Conservation (phyloP, 2,113 vertebrate genomes). For the Solea senegalensis region DNA sequence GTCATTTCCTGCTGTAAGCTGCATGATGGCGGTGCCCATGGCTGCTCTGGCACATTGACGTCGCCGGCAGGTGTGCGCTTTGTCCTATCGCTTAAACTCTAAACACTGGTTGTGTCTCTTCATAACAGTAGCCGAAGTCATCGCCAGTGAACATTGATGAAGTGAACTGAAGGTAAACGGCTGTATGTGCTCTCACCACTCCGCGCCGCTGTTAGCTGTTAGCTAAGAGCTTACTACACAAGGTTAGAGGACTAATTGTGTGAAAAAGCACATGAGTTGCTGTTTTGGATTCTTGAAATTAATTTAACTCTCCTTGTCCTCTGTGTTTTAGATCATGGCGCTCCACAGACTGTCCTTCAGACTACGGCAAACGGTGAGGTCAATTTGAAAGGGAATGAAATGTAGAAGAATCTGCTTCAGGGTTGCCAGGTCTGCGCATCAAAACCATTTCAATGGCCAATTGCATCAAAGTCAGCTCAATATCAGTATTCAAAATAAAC, state of each 20-base stretch:
- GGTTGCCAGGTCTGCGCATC: neutral
- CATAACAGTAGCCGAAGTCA: neutral
- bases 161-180: slow-evolving; percentile 30
- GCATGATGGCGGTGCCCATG: slow-evolving; percentile 69
- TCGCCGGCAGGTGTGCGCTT: slow-evolving; percentile 7
- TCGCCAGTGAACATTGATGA: neutral
- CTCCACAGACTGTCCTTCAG: slow-evolving; percentile 73
- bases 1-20: slow-evolving; percentile 63
- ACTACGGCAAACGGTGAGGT: slow-evolving; percentile 74
- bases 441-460: neutral
- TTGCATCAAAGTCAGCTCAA: too few relatives aligned
- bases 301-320: neutral
- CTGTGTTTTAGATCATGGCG: slow-evolving; percentile 74
- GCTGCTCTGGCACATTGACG: slow-evolving; percentile 51
- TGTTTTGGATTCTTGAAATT: too few relatives aligned
- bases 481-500: too few relatives aligned
- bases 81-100: neutral
- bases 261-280: too few relatives aligned
- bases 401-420: neutral
- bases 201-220: slow-evolving; percentile 33
- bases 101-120: neutral
- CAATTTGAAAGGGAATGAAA: too few relatives aligned
- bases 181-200: neutral
- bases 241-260: slow-evolving; percentile 56
- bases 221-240: slow-evolving; percentile 51